Evolutionary conservation across 2,888 invertebrate species (phyloP).

Genomic region (Phanerotoma sp.): DNA sequence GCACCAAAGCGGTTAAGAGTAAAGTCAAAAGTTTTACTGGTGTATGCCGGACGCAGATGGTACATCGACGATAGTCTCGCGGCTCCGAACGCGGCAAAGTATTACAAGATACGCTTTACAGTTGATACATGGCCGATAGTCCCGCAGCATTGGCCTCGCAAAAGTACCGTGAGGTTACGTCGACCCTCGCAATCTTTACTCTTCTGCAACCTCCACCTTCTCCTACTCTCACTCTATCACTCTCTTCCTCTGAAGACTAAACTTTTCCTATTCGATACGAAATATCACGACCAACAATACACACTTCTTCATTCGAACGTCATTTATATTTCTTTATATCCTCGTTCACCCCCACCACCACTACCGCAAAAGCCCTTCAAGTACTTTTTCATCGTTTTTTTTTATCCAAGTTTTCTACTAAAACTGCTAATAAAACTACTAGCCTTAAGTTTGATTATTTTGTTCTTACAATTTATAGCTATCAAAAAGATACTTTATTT

Average conservation of each 20-base stretch:
- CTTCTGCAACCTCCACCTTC: too few species aligned
- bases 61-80: conserved; percentile 31
- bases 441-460: neutral
- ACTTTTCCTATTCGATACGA: conserved; percentile 10
- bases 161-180: conserved; percentile 17
- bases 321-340: neutral
- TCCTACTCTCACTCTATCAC: too few species aligned
- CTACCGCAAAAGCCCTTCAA: too few species aligned
- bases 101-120: conserved; percentile 33
- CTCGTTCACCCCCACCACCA: too few species aligned
- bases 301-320: neutral
- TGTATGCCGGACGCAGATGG: conserved; percentile 33
- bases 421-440: neutral
- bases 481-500: too few species aligned
- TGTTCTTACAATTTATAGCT: neutral
- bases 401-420: neutral
- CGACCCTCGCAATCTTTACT: conserved; percentile 10
- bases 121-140: conserved; percentile 36
- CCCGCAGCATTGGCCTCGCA: conserved; percentile 14
- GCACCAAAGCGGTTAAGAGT: conserved; percentile 13
- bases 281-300: too few species aligned
- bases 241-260: conserved; percentile 2
- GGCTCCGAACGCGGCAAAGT: conserved; percentile 24
- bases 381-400: too few species aligned
- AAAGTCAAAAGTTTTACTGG: conserved; percentile 27